These are phyloP conservation scores for Meiosimyza decipiens DNA, from an alignment of 2,888 invertebrate genomes.

Conservation along the genomic window DNA sequence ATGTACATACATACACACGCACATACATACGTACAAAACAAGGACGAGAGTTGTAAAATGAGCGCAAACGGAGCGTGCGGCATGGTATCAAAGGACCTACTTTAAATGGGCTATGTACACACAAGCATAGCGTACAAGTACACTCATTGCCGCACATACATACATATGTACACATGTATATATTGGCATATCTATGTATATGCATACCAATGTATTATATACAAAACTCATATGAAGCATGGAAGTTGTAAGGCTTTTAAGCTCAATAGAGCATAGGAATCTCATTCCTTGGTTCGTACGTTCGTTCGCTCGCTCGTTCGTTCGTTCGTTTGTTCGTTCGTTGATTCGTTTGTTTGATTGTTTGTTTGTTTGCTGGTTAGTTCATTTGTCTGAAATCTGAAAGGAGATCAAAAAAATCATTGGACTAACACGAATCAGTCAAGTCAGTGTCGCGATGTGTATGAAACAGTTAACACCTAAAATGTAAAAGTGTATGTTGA, in stretches of 20 bases:
- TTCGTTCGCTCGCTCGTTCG: conserved; percentile 3
- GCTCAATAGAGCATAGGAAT: conserved; percentile 23
- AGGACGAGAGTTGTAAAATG: conserved; percentile 24
- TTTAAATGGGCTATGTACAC: conserved; percentile 22
- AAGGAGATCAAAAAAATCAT: neutral
- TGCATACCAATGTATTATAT: no score
- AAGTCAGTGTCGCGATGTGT: conserved; percentile 54
- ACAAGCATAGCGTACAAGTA: neutral
- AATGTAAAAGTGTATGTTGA: neutral
- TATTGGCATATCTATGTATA: no score
- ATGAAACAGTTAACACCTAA: conserved; percentile 51
- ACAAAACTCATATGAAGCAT: neutral
- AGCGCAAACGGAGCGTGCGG: conserved; percentile 8
- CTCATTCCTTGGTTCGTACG: conserved; percentile 1
- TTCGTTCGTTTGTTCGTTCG: conserved; percentile 21
- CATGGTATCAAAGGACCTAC: conserved; percentile 26
- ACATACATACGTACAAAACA: neutral
- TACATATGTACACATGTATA: no score
- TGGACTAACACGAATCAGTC: conserved; percentile 29
- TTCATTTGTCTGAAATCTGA: conserved; percentile 8
- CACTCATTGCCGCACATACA: no score
- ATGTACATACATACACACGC: neutral
- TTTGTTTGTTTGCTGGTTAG: conserved; percentile 15
- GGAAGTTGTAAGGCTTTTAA: conserved; percentile 14
- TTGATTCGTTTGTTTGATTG: conserved; percentile 8